phyloP scores from a whole-genome alignment of 2,888 invertebrate genomes.

The Philopedon plagiatum region DNA sequence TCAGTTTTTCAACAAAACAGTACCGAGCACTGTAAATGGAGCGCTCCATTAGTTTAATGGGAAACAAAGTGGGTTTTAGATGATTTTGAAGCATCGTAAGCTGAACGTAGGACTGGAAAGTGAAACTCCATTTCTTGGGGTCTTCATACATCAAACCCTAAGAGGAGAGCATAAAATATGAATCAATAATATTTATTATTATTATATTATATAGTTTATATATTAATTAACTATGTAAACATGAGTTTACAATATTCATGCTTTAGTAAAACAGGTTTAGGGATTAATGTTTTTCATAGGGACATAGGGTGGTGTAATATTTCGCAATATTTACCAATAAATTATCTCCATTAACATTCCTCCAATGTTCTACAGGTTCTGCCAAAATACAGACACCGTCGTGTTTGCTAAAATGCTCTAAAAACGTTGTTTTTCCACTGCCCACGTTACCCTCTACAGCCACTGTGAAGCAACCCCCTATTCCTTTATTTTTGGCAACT shows the following conservation, averaged over 20 bases:
- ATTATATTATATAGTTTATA: too few relatives aligned
- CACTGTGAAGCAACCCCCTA: constrained; percentile 79
- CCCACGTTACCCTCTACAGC: constrained; percentile 93
- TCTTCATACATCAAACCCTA: constrained; percentile 77
- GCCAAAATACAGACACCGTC: constrained; percentile 75
- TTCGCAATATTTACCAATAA: constrained; percentile 70
- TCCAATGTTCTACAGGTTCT: constrained; percentile 90
- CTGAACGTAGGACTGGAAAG: constrained; percentile 89
- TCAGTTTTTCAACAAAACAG: constrained; percentile 84
- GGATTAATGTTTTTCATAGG: too few relatives aligned
- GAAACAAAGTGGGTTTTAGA: constrained; percentile 68
- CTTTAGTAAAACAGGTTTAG: too few relatives aligned
- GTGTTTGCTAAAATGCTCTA: constrained; percentile 84
- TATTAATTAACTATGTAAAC: too few relatives aligned
- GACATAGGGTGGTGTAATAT: constrained; percentile 5
- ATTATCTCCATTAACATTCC: constrained; percentile 84
- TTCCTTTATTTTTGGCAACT: constrained; percentile 42
- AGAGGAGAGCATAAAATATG: too few relatives aligned
- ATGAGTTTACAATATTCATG: too few relatives aligned
- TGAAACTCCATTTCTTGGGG: constrained; percentile 80
- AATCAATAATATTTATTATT: too few relatives aligned
- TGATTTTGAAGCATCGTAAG: constrained; percentile 85
- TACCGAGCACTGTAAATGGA: constrained; percentile 71
- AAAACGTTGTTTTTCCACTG: constrained; percentile 90
- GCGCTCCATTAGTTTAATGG: constrained; percentile 79